A percentile compares a stretch with the other conserved stretches of the same genome.
Conservation (phyloP, 2,113 vertebrate species). For the Bungarus multicinctus region DNA sequence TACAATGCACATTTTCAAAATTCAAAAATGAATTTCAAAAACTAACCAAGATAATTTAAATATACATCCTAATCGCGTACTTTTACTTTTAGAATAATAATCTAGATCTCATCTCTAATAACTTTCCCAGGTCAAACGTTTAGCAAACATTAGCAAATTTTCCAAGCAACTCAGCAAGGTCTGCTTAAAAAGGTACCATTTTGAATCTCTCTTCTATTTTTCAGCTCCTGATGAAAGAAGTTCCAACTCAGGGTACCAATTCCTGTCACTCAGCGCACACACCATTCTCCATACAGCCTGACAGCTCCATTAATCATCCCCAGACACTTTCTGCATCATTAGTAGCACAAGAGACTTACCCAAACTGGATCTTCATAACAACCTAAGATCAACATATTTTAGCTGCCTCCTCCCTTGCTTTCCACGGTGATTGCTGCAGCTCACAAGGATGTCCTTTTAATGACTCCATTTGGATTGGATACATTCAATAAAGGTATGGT, state of each 20-base stretch:
- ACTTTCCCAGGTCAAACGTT: neutral
- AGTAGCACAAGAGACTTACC: neutral
- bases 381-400: too few relatives aligned
- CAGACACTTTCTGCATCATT: constrained; percentile 14
- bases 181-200: neutral
- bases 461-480: neutral
- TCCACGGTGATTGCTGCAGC: neutral
- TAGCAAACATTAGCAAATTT: neutral
- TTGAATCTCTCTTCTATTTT: neutral
- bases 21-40: constrained; percentile 2
- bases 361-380: neutral
- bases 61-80: neutral
- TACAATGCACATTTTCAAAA: neutral
- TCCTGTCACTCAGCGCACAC: constrained; percentile 5
- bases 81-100: neutral
- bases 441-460: neutral
- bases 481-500: neutral
- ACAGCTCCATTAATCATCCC: constrained; percentile 25
- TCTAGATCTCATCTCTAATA: neutral
- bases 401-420: neutral
- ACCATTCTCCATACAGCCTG: neutral
- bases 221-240: neutral
- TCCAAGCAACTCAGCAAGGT: neutral
- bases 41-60: neutral
- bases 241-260: neutral